A percentile compares a stretch with the other conserved stretches of the same genome.
Evolutionary conservation across 2,113 vertebrate genomes (phyloP).

Genomic region (Chrysemys picta): DNA sequence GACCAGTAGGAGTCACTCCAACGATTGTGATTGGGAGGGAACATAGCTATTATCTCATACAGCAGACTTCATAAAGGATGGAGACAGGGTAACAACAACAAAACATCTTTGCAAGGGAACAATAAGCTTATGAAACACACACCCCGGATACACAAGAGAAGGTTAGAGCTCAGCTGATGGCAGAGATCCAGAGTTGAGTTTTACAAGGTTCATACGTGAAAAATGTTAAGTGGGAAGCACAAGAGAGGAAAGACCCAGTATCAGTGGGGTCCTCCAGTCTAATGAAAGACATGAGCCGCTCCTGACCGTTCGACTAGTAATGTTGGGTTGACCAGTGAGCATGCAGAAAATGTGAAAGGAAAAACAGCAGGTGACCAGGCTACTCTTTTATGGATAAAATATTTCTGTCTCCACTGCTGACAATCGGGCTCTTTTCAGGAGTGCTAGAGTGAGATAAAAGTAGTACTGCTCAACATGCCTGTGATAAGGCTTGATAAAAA

Average conservation of each 20-base stretch:
- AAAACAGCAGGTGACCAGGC: not conserved
- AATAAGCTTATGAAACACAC: not conserved
- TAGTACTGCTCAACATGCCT: not conserved
- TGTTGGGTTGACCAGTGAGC: not conserved
- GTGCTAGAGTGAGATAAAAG: not conserved
- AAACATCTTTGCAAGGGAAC: not conserved
- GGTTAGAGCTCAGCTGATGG: not conserved
- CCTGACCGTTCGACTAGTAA: not conserved
- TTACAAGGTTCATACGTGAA: not conserved
- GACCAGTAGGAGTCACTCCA: not conserved
- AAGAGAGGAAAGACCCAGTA: not conserved
- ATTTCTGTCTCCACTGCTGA: slow-evolving; percentile 37
- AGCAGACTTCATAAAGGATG: not conserved
- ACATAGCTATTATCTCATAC: not conserved
- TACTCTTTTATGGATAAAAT: slow-evolving; percentile 26
- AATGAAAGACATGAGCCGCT: not conserved
- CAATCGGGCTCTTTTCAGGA: not conserved
- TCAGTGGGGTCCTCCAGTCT: not conserved
- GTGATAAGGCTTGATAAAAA: not conserved
- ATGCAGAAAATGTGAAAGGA: slow-evolving; percentile 1
- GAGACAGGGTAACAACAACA: not conserved
- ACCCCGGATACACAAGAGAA: not conserved
- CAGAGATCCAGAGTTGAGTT: not conserved
- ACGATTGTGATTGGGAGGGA: not conserved
- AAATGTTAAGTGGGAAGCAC: not conserved